Conservation (phyloP, 2,888 invertebrate genomes). For the Nematopogon swammerdamellus region DNA sequence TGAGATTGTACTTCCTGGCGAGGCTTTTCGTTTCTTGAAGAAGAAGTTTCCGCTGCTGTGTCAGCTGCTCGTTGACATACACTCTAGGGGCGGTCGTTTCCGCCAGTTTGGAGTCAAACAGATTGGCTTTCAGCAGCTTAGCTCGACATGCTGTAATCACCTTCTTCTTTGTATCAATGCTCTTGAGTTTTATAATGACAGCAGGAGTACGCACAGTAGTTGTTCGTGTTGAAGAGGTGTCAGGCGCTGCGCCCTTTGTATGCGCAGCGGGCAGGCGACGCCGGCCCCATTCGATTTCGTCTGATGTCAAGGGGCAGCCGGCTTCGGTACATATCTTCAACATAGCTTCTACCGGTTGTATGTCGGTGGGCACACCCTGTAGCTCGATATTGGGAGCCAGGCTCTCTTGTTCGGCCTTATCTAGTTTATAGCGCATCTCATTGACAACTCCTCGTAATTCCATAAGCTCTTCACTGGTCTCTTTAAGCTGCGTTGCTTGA, state of each 20-base stretch:
- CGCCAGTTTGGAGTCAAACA: background rate
- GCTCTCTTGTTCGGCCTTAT: background rate
- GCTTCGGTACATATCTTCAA: background rate
- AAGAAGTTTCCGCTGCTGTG: background rate
- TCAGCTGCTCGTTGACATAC: background rate
- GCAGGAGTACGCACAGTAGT: background rate
- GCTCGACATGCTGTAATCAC: background rate
- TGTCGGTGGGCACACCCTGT: background rate
- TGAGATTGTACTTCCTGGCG: background rate
- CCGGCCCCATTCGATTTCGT: background rate
- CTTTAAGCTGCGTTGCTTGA: background rate
- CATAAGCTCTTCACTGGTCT: background rate
- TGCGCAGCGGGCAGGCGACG: background rate
- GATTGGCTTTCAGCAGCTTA: background rate
- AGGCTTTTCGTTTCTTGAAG: background rate
- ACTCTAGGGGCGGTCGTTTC: background rate
- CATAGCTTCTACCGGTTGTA: background rate
- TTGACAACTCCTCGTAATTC: background rate
- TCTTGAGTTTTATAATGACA: background rate
- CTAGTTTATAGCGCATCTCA: background rate
- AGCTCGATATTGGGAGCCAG: background rate
- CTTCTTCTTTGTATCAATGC: background rate
- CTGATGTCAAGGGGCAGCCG: background rate
- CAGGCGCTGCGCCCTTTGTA: background rate
- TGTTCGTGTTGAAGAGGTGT: no score